These are phyloP conservation scores for Bovichtus diacanthus DNA, from an alignment of 2,797 vertebrate species.

Conservation along the genomic window DNA sequence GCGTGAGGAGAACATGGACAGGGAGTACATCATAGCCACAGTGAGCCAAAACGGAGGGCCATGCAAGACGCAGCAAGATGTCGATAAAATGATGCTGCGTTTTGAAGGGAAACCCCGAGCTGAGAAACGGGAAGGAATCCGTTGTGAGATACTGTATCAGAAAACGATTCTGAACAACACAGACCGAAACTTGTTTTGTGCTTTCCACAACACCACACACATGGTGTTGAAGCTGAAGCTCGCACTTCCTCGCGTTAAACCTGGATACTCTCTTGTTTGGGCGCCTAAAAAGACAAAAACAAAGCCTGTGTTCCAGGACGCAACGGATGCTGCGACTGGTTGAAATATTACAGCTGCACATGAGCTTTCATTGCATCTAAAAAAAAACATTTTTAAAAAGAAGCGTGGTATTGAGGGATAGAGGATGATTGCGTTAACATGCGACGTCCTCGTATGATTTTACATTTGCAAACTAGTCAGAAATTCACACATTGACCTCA, in stretches of 20 bases:
- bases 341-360: not conserved
- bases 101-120: constrained; percentile 67
- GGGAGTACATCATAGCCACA: constrained; percentile 66
- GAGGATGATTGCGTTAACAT: not conserved
- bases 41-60: constrained; percentile 83
- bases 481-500: constrained; percentile 18
- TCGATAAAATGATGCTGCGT: constrained; percentile 79
- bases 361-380: not conserved
- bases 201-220: constrained; percentile 26
- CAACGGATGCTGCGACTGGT: not conserved
- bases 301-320: not conserved
- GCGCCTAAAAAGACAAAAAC: constrained; percentile 47
- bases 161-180: constrained; percentile 77
- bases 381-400: no score
- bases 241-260: constrained; percentile 76
- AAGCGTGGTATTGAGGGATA: not conserved
- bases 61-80: constrained; percentile 80
- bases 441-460: constrained; percentile 20
- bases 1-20: constrained; percentile 54
- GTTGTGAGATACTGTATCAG: constrained; percentile 83
- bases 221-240: constrained; percentile 80
- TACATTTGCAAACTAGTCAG: not conserved
- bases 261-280: constrained; percentile 70
- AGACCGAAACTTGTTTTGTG: constrained; percentile 58
- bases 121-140: constrained; percentile 78